Percentiles rank a stretch among this genome's conserved stretches.
These are phyloP conservation scores for Altica lythri DNA, from an alignment of 2,888 invertebrate genomes.

Conservation along the genomic window DNA sequence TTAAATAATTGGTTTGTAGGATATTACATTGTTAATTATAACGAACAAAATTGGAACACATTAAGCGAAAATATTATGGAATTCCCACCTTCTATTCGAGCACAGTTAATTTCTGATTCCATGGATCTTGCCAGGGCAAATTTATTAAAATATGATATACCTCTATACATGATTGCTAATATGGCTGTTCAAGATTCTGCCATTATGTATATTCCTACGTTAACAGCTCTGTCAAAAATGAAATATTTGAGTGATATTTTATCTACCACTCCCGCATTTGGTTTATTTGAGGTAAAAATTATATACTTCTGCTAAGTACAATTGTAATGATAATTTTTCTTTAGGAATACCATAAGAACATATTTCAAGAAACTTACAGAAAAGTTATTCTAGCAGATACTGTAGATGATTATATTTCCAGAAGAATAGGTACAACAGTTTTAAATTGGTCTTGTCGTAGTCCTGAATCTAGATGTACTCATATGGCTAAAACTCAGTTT, in stretches of 20 bases:
- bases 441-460: slow-evolving; percentile 64
- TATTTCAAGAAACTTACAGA: slow-evolving; percentile 58
- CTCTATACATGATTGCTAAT: slow-evolving; percentile 59
- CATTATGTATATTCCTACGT: slow-evolving; percentile 64
- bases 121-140: slow-evolving; percentile 64
- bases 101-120: slow-evolving; percentile 73
- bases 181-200: slow-evolving; percentile 56
- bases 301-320: background rate
- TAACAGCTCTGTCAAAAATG: slow-evolving; percentile 63
- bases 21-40: slow-evolving; percentile 72
- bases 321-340: slow-evolving; percentile 33
- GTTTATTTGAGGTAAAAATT: slow-evolving; percentile 62
- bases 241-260: slow-evolving; percentile 64
- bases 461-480: slow-evolving; percentile 60
- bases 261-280: slow-evolving; percentile 63
- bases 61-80: slow-evolving; percentile 60
- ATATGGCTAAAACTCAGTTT: slow-evolving; percentile 57
- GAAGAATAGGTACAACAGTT: slow-evolving; percentile 62
- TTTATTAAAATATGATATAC: slow-evolving; percentile 62
- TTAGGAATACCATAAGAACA: slow-evolving; percentile 56
- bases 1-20: slow-evolving; percentile 53
- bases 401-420: slow-evolving; percentile 60
- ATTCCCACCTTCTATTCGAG: slow-evolving; percentile 66
- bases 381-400: slow-evolving; percentile 61
- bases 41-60: slow-evolving; percentile 64